phyloP scores from a whole-genome alignment of 2,888 invertebrate genomes.

The Rhopalosiphum nymphaeae region DNA sequence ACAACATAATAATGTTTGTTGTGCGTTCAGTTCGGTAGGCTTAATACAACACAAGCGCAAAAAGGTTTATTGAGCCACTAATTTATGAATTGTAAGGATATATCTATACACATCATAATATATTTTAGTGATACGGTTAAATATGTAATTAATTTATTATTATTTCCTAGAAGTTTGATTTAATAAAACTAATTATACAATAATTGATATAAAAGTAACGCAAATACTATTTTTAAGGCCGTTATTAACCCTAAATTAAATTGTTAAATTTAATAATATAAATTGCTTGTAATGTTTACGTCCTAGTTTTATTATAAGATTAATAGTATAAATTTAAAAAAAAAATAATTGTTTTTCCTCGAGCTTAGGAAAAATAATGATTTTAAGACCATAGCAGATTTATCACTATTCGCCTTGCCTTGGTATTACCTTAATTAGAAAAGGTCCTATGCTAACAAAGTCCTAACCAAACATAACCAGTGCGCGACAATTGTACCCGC shows the following conservation, averaged over 20 bases:
- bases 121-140: neutral
- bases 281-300: neutral
- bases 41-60: neutral
- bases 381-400: neutral
- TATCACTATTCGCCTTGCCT: neutral
- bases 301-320: neutral
- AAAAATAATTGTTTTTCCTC: neutral
- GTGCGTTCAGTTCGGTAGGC: neutral
- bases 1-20: neutral
- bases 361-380: neutral
- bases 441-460: slow-evolving; percentile 28
- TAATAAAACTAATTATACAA: neutral
- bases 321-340: neutral
- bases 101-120: neutral
- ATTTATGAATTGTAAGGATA: neutral
- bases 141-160: neutral
- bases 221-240: neutral
- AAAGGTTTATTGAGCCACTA: neutral
- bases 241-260: neutral
- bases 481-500: neutral
- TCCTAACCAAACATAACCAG: slow-evolving; percentile 38
- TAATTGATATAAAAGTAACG: neutral
- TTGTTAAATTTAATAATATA: neutral
- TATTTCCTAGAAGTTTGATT: neutral
- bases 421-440: neutral